Percentiles rank a stretch among this genome's conserved stretches.
These are phyloP conservation scores for Taeniopygia guttata DNA, from an alignment of 2,797 vertebrate species.

Conservation along the genomic window DNA sequence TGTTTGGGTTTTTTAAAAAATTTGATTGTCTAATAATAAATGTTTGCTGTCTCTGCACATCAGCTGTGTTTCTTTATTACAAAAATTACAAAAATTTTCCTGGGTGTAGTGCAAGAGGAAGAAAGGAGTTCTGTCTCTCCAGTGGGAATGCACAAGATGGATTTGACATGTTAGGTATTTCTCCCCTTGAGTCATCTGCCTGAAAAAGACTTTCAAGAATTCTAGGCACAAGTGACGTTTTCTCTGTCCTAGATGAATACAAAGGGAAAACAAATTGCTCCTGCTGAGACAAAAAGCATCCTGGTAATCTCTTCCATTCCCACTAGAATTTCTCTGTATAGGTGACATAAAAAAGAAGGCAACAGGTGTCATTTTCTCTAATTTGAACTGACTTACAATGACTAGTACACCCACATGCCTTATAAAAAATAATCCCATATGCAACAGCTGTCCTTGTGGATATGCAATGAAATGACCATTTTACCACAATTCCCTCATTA, in stretches of 20 bases:
- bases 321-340: not conserved
- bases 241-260: not conserved
- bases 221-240: not conserved
- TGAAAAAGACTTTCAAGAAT: not conserved
- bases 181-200: not conserved
- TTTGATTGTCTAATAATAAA: not conserved
- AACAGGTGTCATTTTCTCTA: not conserved
- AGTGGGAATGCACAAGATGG: not conserved
- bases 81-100: not conserved
- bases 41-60: not conserved
- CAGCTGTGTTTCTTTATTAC: not conserved
- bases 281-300: not conserved
- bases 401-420: not conserved
- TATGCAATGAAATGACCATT: not conserved
- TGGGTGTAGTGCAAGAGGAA: not conserved
- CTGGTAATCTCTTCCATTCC: not conserved
- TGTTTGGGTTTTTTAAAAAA: fast-evolving
- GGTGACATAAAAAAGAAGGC: not conserved
- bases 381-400: not conserved
- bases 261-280: not conserved
- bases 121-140: not conserved
- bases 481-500: not conserved
- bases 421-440: not conserved
- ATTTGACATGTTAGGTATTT: not conserved
- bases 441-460: not conserved